A percentile compares a stretch with the other conserved stretches of the same genome.
Evolutionary conservation across 2,797 vertebrate genomes (phyloP).

Genomic region (Sebastes hubbsi): DNA sequence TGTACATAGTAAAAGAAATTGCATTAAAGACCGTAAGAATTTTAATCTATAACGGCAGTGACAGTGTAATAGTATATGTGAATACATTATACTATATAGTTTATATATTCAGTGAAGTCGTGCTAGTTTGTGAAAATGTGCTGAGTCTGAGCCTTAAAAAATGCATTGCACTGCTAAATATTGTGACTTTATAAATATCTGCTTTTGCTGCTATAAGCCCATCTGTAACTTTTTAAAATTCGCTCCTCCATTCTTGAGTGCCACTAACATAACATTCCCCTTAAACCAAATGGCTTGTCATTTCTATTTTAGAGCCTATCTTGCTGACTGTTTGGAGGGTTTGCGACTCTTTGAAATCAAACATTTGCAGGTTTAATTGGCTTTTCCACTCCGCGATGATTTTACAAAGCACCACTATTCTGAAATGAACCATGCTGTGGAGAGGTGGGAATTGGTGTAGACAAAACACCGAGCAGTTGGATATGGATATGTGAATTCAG

Average conservation of each 20-base stretch:
- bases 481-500: slow-evolving; percentile 64
- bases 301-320: slow-evolving; percentile 7
- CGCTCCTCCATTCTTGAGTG: background rate
- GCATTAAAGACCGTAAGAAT: too few species aligned
- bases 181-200: background rate
- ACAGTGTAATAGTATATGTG: background rate
- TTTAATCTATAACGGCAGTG: too few species aligned
- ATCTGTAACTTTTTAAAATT: background rate
- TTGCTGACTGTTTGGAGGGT: background rate
- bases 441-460: slow-evolving; percentile 31
- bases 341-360: slow-evolving; percentile 1
- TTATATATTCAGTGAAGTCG: background rate
- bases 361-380: slow-evolving; percentile 31
- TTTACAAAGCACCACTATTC: slow-evolving; percentile 17
- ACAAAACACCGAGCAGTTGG: slow-evolving; percentile 57
- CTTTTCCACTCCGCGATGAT: slow-evolving; percentile 22
- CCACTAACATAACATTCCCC: background rate
- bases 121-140: background rate
- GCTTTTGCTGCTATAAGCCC: background rate
- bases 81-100: background rate
- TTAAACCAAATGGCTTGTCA: slow-evolving; percentile 12
- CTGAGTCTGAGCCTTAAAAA: background rate
- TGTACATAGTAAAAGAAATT: too few species aligned
- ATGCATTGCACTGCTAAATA: background rate
- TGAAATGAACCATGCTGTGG: slow-evolving; percentile 29